Evolutionary conservation across 2,113 vertebrate genomes (phyloP), one percentile per base, ranked within the genome.

Genomic region (Platysteira castanea): DNA sequence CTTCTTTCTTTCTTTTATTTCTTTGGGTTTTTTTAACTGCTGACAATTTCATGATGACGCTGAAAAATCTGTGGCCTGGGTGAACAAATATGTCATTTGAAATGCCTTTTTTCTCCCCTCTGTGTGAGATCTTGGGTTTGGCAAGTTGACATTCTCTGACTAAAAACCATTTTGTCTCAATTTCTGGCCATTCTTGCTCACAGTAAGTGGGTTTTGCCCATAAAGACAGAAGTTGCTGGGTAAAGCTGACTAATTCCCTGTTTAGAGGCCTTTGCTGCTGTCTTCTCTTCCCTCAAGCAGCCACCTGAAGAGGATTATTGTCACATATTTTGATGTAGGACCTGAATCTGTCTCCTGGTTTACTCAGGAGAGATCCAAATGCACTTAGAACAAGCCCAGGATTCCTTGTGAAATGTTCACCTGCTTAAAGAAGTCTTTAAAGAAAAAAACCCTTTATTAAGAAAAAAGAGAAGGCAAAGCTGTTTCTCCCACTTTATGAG

Each of bases 231-330:
- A 79, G 23, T 22, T 73, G 22, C 82, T 86, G 47, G 27, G 35
- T 74, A 61, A 88, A 78, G 67, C 56, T 88, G 87, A 80, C 60
- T 70, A 86, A 88, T 93, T 93, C 37, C 73, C 59, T 50, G 81
- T 56, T 70, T 30, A 61, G 57, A 94, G 65, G n/a, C 37, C 37
- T 79, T 84, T 75, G 53, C 49, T 89, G 52, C 65, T 30, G 35
- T 27, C 15, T 80, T 77, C 53, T 79, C 27, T 15, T 41, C 60
- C 68, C 49, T 71, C 1, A 0, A 52, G 44, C 33, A 89, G 44
- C 74, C 31, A 21, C 49, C 59, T 79, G 89, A 44, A 59, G 84
- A 88, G 71, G 74, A 44, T 49, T 69, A 39, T 84, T 81, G 42
- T 67, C 59, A 64, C 3, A 0, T 67, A n/a, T 84, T 91, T 91